phyloP scores from a whole-genome alignment of 2,113 vertebrate genomes.

The Edolisoma coerulescens region DNA sequence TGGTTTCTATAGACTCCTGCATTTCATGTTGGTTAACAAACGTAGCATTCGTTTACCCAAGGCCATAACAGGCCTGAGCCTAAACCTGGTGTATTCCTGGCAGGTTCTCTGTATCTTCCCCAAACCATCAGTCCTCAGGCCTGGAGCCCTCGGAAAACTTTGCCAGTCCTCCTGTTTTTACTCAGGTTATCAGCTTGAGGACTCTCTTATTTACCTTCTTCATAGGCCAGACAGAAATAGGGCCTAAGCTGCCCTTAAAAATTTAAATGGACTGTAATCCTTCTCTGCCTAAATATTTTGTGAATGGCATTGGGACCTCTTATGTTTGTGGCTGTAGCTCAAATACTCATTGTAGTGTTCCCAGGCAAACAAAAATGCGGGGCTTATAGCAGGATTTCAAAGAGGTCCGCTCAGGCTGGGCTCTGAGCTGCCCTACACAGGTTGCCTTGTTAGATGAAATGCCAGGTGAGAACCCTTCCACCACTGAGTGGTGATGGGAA shows the following conservation, averaged over 20 bases:
- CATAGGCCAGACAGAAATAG: background rate
- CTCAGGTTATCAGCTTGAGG: background rate
- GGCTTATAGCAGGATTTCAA: background rate
- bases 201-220: background rate
- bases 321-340: background rate
- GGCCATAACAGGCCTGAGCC: background rate
- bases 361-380: background rate
- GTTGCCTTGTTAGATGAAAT: background rate
- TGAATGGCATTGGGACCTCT: background rate
- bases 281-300: background rate
- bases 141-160: background rate
- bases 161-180: background rate
- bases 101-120: background rate
- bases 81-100: background rate
- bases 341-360: background rate
- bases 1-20: constrained; percentile 24
- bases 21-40: constrained; percentile 49
- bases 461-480: background rate
- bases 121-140: background rate
- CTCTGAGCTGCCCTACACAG: background rate
- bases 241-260: background rate
- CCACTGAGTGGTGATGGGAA: background rate
- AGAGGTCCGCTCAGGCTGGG: background rate
- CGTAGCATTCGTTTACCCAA: background rate
- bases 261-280: background rate